phyloP scores from a whole-genome alignment of 2,797 vertebrate species.

The Lithobates pipiens region DNA sequence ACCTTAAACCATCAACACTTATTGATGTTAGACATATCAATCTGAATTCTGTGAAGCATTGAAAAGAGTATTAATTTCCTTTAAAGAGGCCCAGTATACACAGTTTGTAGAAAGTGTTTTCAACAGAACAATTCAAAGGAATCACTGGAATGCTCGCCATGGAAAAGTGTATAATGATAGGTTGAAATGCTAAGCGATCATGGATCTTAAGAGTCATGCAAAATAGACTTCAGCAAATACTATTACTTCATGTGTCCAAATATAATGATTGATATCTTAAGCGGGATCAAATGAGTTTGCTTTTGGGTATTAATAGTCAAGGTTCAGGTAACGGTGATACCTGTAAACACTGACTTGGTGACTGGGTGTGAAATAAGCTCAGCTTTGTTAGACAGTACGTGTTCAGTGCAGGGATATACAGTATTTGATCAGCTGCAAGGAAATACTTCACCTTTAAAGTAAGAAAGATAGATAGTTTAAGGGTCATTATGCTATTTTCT shows the following conservation, averaged over 20 bases:
- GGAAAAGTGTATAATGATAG: background rate
- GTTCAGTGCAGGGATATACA: conserved; percentile 20
- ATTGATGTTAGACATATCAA: too few relatives aligned
- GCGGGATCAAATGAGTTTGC: conserved; percentile 50
- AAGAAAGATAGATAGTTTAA: conserved; percentile 49
- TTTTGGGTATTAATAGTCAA: conserved; percentile 51
- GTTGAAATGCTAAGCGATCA: conserved; percentile 4
- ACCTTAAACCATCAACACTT: too few relatives aligned
- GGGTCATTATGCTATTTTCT: conserved; percentile 52
- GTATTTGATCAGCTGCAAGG: conserved; percentile 58
- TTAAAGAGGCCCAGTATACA: background rate
- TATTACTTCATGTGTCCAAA: conserved; percentile 11
- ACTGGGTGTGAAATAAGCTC: conserved; percentile 50
- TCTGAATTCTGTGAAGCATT: too few relatives aligned
- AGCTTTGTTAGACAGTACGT: conserved; percentile 39
- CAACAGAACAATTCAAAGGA: background rate
- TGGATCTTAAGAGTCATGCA: conserved; percentile 17
- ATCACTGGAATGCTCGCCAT: background rate
- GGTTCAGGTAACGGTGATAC: conserved; percentile 36
- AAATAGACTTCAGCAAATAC: conserved; percentile 47
- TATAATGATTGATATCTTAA: conserved; percentile 35
- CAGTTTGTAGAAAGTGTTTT: background rate
- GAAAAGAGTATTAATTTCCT: too few relatives aligned
- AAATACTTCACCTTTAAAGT: conserved; percentile 44
- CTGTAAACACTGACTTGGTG: conserved; percentile 37